Percentiles rank a stretch among this genome's conserved stretches.
Conservation (phyloP, 2,113 vertebrate genomes). For the Neolamprologus brichardi region DNA sequence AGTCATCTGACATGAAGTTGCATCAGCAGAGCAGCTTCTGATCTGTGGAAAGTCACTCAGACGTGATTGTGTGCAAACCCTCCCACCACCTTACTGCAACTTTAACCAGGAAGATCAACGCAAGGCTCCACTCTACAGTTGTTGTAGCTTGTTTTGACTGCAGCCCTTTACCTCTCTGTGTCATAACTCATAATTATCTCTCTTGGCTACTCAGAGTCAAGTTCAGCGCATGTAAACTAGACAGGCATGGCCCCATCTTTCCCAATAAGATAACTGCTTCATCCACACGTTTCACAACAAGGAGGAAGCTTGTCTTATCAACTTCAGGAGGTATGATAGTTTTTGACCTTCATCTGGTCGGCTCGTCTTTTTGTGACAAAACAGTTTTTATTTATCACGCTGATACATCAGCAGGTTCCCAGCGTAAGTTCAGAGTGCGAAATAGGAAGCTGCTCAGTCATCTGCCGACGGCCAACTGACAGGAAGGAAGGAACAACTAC, state of each 20-base stretch:
- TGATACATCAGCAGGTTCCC: neutral
- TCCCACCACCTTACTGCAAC: neutral
- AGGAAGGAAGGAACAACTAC: conserved; percentile 63
- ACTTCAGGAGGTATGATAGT: neutral
- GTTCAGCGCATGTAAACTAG: neutral
- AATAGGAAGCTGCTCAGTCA: conserved; percentile 50
- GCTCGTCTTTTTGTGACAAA: neutral
- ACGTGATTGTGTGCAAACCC: neutral
- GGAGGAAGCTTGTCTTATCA: neutral
- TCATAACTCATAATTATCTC: conserved; percentile 51
- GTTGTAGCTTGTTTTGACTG: conserved; percentile 54
- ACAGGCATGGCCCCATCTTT: conserved; percentile 10
- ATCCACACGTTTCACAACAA: neutral
- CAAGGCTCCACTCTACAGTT: neutral
- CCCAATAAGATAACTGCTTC: conserved; percentile 28
- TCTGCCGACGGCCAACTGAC: conserved; percentile 45
- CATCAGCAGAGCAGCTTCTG: neutral
- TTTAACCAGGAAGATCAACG: conserved; percentile 14
- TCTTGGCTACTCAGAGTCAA: neutral
- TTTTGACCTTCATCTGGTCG: neutral
- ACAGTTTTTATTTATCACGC: neutral
- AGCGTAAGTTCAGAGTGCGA: neutral
- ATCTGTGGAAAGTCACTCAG: neutral
- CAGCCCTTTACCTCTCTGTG: conserved; percentile 27
- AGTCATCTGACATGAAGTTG: neutral